Evolutionary conservation across 2,888 invertebrate genomes (phyloP).

Genomic region (Drosophila mayaguana): DNA sequence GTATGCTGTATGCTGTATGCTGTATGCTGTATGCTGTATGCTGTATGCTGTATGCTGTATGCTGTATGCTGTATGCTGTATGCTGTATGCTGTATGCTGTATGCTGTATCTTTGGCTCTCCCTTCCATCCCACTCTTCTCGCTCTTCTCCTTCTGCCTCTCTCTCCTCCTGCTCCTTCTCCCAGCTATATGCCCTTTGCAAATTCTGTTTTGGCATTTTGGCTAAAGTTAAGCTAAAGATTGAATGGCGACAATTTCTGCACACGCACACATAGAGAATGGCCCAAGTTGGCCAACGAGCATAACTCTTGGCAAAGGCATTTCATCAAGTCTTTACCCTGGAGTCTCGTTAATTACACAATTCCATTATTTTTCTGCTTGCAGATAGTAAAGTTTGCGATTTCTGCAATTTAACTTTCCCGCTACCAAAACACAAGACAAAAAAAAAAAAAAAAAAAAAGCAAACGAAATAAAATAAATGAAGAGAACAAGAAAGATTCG

Average conservation of each 20-base stretch:
- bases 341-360: slow-evolving; percentile 76
- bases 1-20: too few relatives aligned
- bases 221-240: not conserved
- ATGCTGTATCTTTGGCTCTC: too few relatives aligned
- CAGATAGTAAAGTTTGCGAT: slow-evolving; percentile 72
- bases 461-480: slow-evolving; percentile 5
- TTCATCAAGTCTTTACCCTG: slow-evolving; percentile 68
- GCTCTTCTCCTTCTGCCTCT: too few relatives aligned
- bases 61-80: too few relatives aligned
- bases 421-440: slow-evolving; percentile 44
- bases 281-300: not conserved
- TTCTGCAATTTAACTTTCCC: slow-evolving; percentile 72
- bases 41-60: too few relatives aligned
- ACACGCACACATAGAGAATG: not conserved
- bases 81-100: too few relatives aligned
- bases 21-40: too few relatives aligned
- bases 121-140: not conserved
- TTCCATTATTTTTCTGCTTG: slow-evolving; percentile 72
- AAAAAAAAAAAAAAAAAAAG: not conserved
- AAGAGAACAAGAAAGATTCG: slow-evolving; percentile 41
- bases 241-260: slow-evolving; percentile 39
- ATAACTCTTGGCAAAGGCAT: slow-evolving; percentile 40
- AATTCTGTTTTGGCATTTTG: not conserved
- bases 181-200: not conserved
- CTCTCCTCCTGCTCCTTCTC: not conserved